phyloP scores from a whole-genome alignment of 92 coral and sea anemone genomes.

The Epizoanthus scotinus region DNA sequence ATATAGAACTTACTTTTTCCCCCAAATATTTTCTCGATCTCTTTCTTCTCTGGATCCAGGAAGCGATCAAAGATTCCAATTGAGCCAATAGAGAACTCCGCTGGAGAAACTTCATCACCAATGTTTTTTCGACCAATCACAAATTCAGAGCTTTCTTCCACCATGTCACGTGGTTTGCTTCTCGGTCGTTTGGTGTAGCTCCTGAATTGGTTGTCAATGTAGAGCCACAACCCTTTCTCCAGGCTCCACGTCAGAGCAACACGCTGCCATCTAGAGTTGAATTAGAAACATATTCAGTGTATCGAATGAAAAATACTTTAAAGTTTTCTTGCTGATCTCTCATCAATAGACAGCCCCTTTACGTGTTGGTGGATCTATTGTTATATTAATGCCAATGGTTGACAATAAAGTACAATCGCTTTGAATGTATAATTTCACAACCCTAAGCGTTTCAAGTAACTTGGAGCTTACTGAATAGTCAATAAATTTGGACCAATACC shows the following conservation, averaged over 20 bases:
- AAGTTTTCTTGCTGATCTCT: too few species aligned
- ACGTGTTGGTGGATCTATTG: too few species aligned
- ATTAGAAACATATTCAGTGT: neutral
- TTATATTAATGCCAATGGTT: too few species aligned
- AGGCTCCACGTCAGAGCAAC: conserved; percentile 96
- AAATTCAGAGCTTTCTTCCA: conserved; percentile 72
- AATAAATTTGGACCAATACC: too few species aligned
- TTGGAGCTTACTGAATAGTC: too few species aligned
- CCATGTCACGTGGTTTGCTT: conserved; percentile 83
- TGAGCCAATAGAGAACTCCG: conserved; percentile 95
- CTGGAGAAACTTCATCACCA: conserved; percentile 75
- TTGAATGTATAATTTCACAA: too few species aligned
- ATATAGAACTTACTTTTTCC: conserved; percentile 79
- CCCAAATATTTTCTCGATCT: conserved; percentile 83
- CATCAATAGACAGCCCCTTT: too few species aligned
- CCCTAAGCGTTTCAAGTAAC: too few species aligned
- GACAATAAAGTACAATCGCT: too few species aligned
- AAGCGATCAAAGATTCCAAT: conserved; percentile 85
- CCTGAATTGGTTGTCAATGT: conserved; percentile 93
- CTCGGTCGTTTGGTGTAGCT: conserved; percentile 93
- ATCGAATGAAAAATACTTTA: too few species aligned
- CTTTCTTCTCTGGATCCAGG: conserved; percentile 76
- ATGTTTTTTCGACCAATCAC: conserved; percentile 87
- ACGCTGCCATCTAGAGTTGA: conserved; percentile 87
- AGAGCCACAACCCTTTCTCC: conserved; percentile 89